Evolutionary conservation across 2,888 invertebrate species (phyloP), one percentile per base, ranked within the genome.

Genomic region (Netelia melanura): DNA sequence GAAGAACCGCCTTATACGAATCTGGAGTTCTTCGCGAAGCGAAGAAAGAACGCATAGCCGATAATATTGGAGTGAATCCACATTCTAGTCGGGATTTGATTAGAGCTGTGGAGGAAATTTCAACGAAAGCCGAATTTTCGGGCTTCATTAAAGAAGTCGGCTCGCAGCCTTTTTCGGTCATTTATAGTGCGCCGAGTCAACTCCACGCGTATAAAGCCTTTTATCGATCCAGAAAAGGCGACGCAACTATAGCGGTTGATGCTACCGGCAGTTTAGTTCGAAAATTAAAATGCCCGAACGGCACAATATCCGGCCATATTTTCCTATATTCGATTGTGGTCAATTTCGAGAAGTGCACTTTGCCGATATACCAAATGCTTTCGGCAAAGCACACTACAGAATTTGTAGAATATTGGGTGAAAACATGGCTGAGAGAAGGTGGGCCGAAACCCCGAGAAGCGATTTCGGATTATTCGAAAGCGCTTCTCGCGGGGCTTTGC

Each of bases 131-230:
- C 0, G 95, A 95, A 87, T 95, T 95, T 88, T 92, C 95, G 3
- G 94, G 91, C 2, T 91, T 95, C 0, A 90, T 95, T 0, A 95
- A 95, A 84, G 94, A 94, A 79, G 91, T 95, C 6, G 95, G 94
- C 87, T 91, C 94, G 9, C 92, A 91, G 76, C 94, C 94, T n/a
- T 95, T 95, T 10, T 77, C 56, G 11, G 67, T 72, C 2, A 71
- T 17, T 17, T 17, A 17, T 17, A 17, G 17, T 17, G 17, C 17
- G 17, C 17, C 17, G 17, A 17, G 17, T 82, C 83, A 83, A 52
- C 17, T 79, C 11, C 54, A 79, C 17, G 62, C 74, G 1, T 83
- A 83, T 11, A 78, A 83, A 14, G 56, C 74, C 10, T 79, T 79
- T 44, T 68, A n/a, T 1, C 17, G 14, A 1, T 10, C 43, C 23